Percentiles rank a stretch among this genome's conserved stretches.
phyloP scores from a whole-genome alignment of 2,113 vertebrate genomes.

The Pangasianodon gigas region DNA sequence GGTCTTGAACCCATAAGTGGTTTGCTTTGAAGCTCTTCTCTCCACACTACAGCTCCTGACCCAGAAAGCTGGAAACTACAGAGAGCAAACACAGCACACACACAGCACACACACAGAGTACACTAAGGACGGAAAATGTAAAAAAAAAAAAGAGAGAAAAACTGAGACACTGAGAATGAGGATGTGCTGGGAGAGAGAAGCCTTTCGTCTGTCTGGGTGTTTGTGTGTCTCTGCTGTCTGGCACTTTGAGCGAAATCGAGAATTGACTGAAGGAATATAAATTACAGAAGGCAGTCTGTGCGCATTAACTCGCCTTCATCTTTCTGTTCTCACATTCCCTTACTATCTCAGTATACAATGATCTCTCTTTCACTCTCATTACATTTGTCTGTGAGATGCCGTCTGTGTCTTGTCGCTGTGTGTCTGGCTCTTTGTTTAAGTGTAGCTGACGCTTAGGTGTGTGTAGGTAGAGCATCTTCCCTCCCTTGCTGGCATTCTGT shows the following conservation, averaged over 20 bases:
- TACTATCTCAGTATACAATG: conserved; percentile 20
- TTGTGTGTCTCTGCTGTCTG: conserved; percentile 38
- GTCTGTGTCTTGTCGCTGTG: conserved; percentile 20
- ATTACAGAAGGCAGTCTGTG: conserved; percentile 42
- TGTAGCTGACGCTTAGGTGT: conserved; percentile 2
- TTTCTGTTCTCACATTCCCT: conserved; percentile 54
- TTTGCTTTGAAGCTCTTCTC: conserved; percentile 7
- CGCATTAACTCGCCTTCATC: conserved; percentile 50
- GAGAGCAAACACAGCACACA: not conserved
- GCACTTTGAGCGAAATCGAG: conserved; percentile 13
- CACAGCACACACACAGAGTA: not conserved
- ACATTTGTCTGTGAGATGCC: conserved; percentile 35
- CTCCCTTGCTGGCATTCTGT: not conserved
- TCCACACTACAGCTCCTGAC: not conserved
- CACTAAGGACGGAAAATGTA: not conserved
- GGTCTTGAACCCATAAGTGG: conserved; percentile 5
- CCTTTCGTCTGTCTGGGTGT: not conserved
- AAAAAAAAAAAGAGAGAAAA: not conserved
- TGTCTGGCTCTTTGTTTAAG: conserved; percentile 42
- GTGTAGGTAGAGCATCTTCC: not conserved
- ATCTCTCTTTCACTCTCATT: not conserved
- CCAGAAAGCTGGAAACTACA: not conserved
- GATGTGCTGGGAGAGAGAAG: not conserved
- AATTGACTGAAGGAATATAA: conserved; percentile 43
- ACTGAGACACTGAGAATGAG: not conserved